Percentiles rank a stretch among this genome's conserved stretches.
These are phyloP conservation scores for Stenodema calcarata DNA, from an alignment of 2,888 invertebrate species.

Conservation along the genomic window DNA sequence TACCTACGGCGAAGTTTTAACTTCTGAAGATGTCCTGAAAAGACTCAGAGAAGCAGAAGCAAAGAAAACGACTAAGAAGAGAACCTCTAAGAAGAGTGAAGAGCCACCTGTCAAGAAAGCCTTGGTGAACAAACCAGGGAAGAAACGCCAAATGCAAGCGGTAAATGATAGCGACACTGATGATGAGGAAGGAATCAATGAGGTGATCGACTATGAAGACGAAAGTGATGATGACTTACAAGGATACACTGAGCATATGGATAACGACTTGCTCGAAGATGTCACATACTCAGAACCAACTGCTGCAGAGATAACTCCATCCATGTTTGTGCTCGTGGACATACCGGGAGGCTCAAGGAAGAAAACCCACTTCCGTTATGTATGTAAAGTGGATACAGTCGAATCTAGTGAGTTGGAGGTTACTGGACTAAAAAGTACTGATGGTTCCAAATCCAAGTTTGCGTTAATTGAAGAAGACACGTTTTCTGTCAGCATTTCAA, in stretches of 20 bases:
- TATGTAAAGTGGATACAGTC: not conserved
- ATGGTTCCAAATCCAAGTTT: not conserved
- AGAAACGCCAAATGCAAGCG: not conserved
- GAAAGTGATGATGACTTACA: not conserved
- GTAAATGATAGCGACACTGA: not conserved
- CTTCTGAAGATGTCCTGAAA: conserved; percentile 3
- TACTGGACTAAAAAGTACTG: conserved; percentile 19
- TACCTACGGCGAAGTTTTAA: conserved; percentile 2
- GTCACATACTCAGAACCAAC: not conserved
- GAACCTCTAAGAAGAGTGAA: not conserved
- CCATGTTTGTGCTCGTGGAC: not conserved
- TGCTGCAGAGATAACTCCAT: not conserved
- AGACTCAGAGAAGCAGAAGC: conserved; percentile 5
- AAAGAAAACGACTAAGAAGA: not conserved
- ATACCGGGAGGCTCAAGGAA: not conserved
- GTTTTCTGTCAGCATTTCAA: not conserved
- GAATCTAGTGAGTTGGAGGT: not conserved
- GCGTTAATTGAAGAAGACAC: not conserved
- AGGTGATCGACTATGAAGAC: not conserved
- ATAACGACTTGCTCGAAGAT: not conserved
- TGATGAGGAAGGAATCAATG: not conserved
- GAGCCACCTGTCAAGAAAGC: not conserved
- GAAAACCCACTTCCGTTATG: not conserved
- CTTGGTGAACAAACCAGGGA: not conserved
- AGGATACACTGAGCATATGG: not conserved